Evolutionary conservation across 2,113 vertebrate species (phyloP), one percentile per base, ranked within the genome.

Genomic region (Hymenochirus boettgeri): DNA sequence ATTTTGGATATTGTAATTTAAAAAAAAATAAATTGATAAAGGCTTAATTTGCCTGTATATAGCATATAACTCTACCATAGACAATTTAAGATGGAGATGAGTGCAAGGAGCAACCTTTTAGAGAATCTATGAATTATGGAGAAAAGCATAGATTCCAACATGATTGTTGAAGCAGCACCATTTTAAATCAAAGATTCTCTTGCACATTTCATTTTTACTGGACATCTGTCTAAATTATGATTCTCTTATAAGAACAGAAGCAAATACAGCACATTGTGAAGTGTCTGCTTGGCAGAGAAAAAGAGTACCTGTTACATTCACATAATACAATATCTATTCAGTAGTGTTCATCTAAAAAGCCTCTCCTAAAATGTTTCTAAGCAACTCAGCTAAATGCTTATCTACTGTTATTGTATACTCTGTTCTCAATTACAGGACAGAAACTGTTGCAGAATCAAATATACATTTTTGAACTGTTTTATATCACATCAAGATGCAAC

Each of bases 201-300:
- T 6, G 8, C 15, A 8, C 52, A 31, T 7, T 54, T 17, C 26
- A 27, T 17, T 57, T 22, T 13, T 18, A 29, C 19, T 22, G 18
- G 10, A 57, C 37, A 35, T 57, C 27, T 33, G 33, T 7, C 4
- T 57, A 57, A 57, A 57, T 35, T 7, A 57, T 23, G 31, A 29
- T 12, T 57, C 54, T 57, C 29, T 21, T 13, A 57, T 57, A 57
- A 22, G 18, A 35, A 57, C 31, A 18, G 11, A 57, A 35, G 27
- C 9, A 57, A 57, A 57, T 57, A 19, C 26, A 56, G 27, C 53
- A 33, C n/a, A 56, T 19, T 56, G 2, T 56, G 27, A 31, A 56
- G 53, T 33, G 27, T 56, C 7, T 27, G 19, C 18, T 56, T 56
- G 27, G 53, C 53, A 19, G 53, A 21, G 27, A 17, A 56, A n/a